Conservation (phyloP, 2,113 vertebrate species). For the Damaliscus lunatus region DNA sequence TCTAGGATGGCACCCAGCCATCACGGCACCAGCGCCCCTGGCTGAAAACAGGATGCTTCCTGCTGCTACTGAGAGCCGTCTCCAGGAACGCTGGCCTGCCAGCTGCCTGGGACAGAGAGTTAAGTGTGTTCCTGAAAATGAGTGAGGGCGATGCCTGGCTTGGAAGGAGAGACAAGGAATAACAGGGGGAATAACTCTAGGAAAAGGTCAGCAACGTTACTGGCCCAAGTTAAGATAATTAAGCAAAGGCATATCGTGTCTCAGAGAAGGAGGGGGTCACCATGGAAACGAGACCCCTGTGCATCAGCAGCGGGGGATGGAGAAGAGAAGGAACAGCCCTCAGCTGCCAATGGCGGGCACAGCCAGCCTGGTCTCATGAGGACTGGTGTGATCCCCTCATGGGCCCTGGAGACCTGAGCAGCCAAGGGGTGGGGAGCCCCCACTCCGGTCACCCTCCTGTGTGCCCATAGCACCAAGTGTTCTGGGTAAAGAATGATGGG, state of each 20-base stretch:
- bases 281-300: neutral
- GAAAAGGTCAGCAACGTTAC: neutral
- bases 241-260: neutral
- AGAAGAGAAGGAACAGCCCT: neutral
- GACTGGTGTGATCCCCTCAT: neutral
- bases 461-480: neutral
- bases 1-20: neutral
- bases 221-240: neutral
- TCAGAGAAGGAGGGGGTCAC: neutral
- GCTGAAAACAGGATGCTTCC: neutral
- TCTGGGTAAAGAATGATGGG: neutral
- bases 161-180: neutral
- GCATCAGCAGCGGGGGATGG: neutral
- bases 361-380: neutral
- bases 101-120: neutral
- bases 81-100: neutral
- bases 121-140: neutral
- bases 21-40: neutral
- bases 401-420: neutral
- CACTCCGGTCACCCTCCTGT: neutral
- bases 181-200: neutral
- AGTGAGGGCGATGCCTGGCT: neutral
- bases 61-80: neutral
- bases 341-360: neutral
- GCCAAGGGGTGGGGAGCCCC: too few species aligned